phyloP scores from a whole-genome alignment of 2,888 invertebrate species.

The Lochmaea capreae region DNA sequence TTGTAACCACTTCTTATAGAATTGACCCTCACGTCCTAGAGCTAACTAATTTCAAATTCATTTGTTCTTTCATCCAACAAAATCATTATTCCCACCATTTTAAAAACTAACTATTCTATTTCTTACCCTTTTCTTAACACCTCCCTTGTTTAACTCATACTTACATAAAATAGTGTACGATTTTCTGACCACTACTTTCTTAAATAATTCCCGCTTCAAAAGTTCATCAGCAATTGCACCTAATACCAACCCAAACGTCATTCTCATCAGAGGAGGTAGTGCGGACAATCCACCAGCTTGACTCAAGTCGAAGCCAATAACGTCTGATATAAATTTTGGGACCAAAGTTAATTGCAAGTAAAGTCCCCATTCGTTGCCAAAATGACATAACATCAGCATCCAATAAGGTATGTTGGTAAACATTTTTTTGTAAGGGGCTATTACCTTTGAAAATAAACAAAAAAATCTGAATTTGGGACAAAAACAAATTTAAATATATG shows the following conservation, averaged over 20 bases:
- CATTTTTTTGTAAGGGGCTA: slow-evolving; percentile 48
- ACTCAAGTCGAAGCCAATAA: slow-evolving; percentile 49
- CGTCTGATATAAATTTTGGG: slow-evolving; percentile 49
- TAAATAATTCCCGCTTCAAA: slow-evolving; percentile 44
- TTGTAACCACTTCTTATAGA: no score
- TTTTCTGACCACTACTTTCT: slow-evolving; percentile 47
- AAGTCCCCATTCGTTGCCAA: slow-evolving; percentile 50
- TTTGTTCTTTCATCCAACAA: no score
- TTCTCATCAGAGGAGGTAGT: slow-evolving; percentile 50
- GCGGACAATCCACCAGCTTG: slow-evolving; percentile 51
- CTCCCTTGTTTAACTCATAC: slow-evolving; percentile 17
- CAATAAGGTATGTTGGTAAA: slow-evolving; percentile 44
- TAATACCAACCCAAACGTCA: slow-evolving; percentile 50
- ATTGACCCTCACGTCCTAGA: no score
- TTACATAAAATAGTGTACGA: slow-evolving; percentile 53
- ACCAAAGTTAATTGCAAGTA: slow-evolving; percentile 44
- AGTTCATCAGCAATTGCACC: slow-evolving; percentile 51
- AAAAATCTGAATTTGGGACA: not conserved
- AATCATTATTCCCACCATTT: no score
- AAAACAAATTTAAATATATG: not conserved
- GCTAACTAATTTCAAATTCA: no score
- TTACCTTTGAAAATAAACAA: not conserved
- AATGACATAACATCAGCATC: slow-evolving; percentile 46
- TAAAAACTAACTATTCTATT: no score
- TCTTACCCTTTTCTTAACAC: no score